Conservation (phyloP, 2,797 vertebrate genomes). For the Labroides dimidiatus region DNA sequence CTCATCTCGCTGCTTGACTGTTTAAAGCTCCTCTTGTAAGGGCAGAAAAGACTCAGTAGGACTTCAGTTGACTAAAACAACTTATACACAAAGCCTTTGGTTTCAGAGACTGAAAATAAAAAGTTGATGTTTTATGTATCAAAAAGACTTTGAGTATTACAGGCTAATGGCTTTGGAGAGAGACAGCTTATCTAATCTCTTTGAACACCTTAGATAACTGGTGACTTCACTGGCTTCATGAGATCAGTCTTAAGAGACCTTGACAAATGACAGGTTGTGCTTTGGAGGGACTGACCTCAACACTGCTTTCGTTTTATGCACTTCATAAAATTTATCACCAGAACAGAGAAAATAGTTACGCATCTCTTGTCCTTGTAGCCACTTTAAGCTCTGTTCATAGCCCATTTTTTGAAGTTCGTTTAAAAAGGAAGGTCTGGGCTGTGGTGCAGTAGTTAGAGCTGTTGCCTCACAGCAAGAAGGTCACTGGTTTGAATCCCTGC, state of each 20-base stretch:
- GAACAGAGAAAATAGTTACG: neutral
- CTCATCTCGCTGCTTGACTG: neutral
- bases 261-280: constrained; percentile 12
- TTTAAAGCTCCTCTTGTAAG: neutral
- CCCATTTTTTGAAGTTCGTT: neutral
- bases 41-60: neutral
- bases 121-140: neutral
- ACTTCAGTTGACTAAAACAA: neutral
- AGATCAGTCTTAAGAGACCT: constrained; percentile 22
- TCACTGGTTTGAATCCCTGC: too few species aligned
- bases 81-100: neutral
- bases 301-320: constrained; percentile 25
- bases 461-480: too few species aligned
- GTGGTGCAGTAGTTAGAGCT: too few species aligned
- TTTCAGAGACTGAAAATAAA: neutral
- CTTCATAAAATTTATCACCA: constrained; percentile 11
- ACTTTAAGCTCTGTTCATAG: too few species aligned
- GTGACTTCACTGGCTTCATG: constrained; percentile 5
- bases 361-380: neutral
- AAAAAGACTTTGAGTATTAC: neutral
- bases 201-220: neutral
- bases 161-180: neutral
- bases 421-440: neutral
- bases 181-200: neutral
- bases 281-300: constrained; percentile 5